Conservation (phyloP, 2,797 vertebrate genomes). For the Cyprinodon diabolis region DNA sequence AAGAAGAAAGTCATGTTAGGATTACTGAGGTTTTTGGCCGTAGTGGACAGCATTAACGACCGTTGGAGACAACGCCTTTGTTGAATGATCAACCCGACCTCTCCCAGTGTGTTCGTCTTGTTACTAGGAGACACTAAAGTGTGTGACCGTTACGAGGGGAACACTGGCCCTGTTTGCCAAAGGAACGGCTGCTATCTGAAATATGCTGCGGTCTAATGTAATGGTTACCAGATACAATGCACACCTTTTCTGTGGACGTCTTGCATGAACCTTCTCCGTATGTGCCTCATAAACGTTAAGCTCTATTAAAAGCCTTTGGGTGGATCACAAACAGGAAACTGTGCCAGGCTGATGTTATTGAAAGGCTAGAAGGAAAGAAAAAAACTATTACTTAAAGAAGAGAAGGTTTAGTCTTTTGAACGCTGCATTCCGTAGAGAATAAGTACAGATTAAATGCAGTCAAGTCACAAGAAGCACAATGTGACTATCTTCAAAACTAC, state of each 20-base stretch:
- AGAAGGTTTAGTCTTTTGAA: background rate
- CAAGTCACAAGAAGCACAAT: background rate
- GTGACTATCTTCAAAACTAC: background rate
- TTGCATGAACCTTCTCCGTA: background rate
- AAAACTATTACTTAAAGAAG: background rate
- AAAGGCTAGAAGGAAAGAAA: background rate
- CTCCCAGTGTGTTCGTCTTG: conserved; percentile 32
- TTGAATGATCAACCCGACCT: conserved; percentile 47
- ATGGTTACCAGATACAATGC: conserved; percentile 17
- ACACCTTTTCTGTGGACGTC: conserved; percentile 17
- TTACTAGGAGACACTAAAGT: conserved; percentile 63
- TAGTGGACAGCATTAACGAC: conserved; percentile 1
- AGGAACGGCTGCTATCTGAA: conserved; percentile 60
- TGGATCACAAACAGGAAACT: background rate
- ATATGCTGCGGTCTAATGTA: conserved; percentile 18
- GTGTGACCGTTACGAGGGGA: conserved; percentile 47
- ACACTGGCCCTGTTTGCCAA: conserved; percentile 57
- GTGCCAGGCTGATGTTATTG: background rate
- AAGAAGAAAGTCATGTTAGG: background rate
- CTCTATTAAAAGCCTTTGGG: conserved; percentile 1
- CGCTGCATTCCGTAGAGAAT: background rate
- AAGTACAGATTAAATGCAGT: too few species aligned
- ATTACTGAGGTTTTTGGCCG: background rate
- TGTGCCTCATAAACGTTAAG: background rate
- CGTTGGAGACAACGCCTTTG: conserved; percentile 10